phyloP scores from a whole-genome alignment of 2,888 invertebrate species.

The Notodonta ziczac region DNA sequence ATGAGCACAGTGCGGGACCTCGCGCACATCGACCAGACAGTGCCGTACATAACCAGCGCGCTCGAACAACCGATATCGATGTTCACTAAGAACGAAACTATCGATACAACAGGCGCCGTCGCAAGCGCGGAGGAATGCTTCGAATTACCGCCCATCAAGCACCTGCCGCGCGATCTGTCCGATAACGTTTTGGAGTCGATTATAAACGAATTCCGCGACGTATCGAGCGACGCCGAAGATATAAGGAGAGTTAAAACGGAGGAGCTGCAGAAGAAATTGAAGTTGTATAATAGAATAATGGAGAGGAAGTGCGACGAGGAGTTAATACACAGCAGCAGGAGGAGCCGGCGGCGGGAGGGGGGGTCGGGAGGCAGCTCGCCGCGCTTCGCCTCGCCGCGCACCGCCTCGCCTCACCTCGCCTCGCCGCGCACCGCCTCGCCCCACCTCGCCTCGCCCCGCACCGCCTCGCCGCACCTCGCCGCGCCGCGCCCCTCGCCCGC shows the following conservation, averaged over 20 bases:
- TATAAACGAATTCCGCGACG: slow-evolving; percentile 71
- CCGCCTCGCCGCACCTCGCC: slow-evolving; percentile 44
- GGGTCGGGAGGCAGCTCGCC: slow-evolving; percentile 63
- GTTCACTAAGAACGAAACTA: slow-evolving; percentile 61
- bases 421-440: slow-evolving; percentile 61
- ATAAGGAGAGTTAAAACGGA: slow-evolving; percentile 57
- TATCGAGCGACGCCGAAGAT: slow-evolving; percentile 64
- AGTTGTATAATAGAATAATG: slow-evolving; percentile 88
- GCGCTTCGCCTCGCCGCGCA: slow-evolving; percentile 41
- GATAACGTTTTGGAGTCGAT: slow-evolving; percentile 74
- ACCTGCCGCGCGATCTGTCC: slow-evolving; percentile 74
- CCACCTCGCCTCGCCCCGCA: slow-evolving; percentile 31
- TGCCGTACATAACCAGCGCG: slow-evolving; percentile 71
- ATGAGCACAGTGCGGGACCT: slow-evolving; percentile 75
- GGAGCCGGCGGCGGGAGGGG: slow-evolving; percentile 62
- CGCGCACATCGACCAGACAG: slow-evolving; percentile 67
- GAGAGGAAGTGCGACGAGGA: slow-evolving; percentile 89
- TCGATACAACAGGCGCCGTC: slow-evolving; percentile 61
- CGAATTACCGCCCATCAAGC: slow-evolving; percentile 87
- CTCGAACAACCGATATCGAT: slow-evolving; percentile 71
- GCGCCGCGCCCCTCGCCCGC: slow-evolving; percentile 47
- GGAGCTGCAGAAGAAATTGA: slow-evolving; percentile 81
- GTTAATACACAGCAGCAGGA: slow-evolving; percentile 85
- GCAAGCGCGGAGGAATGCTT: slow-evolving; percentile 90
- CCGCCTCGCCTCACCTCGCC: slow-evolving; percentile 50